These are phyloP conservation scores for Mythimna loreyi DNA, from an alignment of 2,888 invertebrate species.

Conservation along the genomic window DNA sequence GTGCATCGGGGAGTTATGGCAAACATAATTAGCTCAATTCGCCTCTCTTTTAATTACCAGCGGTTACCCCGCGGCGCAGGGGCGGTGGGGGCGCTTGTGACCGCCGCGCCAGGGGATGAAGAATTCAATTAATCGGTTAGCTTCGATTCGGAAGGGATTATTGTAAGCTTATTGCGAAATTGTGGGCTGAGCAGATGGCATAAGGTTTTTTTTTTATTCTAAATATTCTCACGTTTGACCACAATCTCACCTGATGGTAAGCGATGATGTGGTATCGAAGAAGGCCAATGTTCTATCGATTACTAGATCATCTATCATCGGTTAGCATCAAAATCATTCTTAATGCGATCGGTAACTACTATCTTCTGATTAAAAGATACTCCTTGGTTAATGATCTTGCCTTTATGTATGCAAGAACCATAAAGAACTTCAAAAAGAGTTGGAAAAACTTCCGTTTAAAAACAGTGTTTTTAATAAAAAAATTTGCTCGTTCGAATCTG, in stretches of 20 bases:
- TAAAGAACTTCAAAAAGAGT: too few species aligned
- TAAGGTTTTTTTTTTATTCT: too few species aligned
- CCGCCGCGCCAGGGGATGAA: constrained; percentile 44
- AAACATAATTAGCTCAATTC: constrained; percentile 78
- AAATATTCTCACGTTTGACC: too few species aligned
- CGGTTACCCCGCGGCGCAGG: constrained; percentile 46
- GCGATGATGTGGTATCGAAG: too few species aligned
- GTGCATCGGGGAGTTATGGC: constrained; percentile 63
- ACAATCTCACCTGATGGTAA: too few species aligned
- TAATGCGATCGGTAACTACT: not conserved
- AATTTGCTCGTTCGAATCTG: too few species aligned
- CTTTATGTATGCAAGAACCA: too few species aligned
- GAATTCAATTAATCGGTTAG: constrained; percentile 55
- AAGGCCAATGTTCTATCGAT: not conserved
- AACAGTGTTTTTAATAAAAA: too few species aligned
- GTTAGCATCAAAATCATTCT: not conserved
- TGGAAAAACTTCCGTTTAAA: too few species aligned
- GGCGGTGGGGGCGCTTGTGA: constrained; percentile 32
- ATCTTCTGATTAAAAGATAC: not conserved
- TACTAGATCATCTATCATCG: too few species aligned
- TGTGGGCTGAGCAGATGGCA: not conserved
- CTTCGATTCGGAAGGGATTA: constrained; percentile 25
- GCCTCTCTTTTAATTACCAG: constrained; percentile 76
- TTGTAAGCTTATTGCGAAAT: not conserved
- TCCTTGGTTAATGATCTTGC: not conserved